These are phyloP conservation scores for Zoanthus sociatus DNA, from an alignment of 92 coral and sea anemone genomes.

Conservation along the genomic window DNA sequence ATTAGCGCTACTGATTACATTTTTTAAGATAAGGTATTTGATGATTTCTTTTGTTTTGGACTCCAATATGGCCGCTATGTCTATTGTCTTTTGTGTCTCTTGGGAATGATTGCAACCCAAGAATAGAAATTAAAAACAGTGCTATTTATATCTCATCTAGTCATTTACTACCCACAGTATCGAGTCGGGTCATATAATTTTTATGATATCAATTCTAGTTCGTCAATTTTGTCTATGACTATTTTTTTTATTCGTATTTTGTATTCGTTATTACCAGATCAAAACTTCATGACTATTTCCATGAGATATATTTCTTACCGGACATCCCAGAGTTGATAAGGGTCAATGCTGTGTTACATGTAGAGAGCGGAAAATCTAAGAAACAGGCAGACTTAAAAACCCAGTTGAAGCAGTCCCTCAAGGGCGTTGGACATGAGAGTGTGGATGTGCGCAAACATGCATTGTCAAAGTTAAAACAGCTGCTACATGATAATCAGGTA, in stretches of 20 bases:
- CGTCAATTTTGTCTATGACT: neutral
- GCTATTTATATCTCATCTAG: too few species aligned
- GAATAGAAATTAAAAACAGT: too few species aligned
- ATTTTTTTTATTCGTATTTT: neutral
- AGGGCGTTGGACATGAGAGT: constrained; percentile 93
- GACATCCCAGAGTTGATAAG: constrained; percentile 84
- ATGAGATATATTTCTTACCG: constrained; percentile 95
- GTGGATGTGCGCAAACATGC: constrained; percentile 91
- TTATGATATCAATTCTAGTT: too few species aligned
- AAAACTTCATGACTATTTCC: constrained; percentile 77
- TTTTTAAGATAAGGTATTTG: too few species aligned
- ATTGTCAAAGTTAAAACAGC: constrained; percentile 84
- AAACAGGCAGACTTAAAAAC: constrained; percentile 75
- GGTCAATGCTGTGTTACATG: constrained; percentile 74
- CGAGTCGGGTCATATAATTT: too few species aligned
- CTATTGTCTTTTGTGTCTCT: too few species aligned
- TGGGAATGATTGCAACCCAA: too few species aligned
- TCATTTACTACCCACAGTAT: too few species aligned
- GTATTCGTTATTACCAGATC: neutral
- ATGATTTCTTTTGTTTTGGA: too few species aligned
- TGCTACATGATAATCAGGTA: constrained; percentile 96
- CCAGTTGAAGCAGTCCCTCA: constrained; percentile 80
- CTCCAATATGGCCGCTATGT: too few species aligned
- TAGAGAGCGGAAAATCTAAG: constrained; percentile 70
- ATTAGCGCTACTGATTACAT: too few species aligned